Evolutionary conservation across 1,140 invertebrate genomes (phyloP).

Genomic region (Chymomyza costata): DNA sequence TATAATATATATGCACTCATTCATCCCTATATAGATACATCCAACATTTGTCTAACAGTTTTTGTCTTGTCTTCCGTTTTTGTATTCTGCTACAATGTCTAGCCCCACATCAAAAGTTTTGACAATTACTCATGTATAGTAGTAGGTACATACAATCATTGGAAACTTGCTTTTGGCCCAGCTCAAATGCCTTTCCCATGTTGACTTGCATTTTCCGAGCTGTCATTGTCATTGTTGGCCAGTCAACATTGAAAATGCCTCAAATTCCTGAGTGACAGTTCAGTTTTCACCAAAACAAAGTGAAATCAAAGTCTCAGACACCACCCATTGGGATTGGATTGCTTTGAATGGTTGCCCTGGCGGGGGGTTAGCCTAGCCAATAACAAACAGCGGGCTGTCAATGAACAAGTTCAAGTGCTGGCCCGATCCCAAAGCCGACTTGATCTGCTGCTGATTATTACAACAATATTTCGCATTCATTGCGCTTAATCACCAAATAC

Average conservation of each 20-base stretch:
- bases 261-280: slow-evolving; percentile 65
- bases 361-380: no score
- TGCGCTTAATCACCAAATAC: slow-evolving; percentile 64
- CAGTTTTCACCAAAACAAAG: slow-evolving; percentile 42
- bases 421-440: slow-evolving; percentile 16
- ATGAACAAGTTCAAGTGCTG: slow-evolving; percentile 42
- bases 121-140: no score
- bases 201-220: slow-evolving; percentile 59
- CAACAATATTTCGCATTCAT: slow-evolving; percentile 67
- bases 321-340: slow-evolving; percentile 27
- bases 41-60: no score
- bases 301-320: slow-evolving; percentile 40
- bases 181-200: slow-evolving; percentile 33
- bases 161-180: no score
- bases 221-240: slow-evolving; percentile 31
- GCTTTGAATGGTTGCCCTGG: no score
- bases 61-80: no score
- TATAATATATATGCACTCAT: no score
- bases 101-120: no score
- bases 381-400: no score
- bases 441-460: slow-evolving; percentile 58
- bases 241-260: slow-evolving; percentile 44
- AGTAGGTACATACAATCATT: no score
- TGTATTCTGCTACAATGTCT: no score
- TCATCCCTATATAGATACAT: no score